These are phyloP conservation scores for Eilema griseolum DNA, from an alignment of 2,888 invertebrate genomes.

Conservation along the genomic window DNA sequence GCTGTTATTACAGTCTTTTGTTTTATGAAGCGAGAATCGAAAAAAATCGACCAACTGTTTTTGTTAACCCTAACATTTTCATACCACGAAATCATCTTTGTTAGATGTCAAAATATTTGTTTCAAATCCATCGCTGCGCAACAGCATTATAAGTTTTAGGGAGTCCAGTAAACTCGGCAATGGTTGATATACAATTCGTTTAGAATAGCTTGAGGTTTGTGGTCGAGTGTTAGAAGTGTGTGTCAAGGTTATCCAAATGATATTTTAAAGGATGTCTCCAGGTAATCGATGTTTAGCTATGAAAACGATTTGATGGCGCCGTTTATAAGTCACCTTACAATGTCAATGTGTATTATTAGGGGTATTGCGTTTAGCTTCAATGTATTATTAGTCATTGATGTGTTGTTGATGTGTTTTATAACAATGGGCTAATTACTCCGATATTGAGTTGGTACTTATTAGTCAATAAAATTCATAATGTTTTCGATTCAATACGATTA, in stretches of 20 bases:
- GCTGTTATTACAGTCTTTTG: slow-evolving; percentile 72
- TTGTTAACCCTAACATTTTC: slow-evolving; percentile 44
- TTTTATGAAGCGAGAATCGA: slow-evolving; percentile 50
- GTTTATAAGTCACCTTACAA: slow-evolving; percentile 36
- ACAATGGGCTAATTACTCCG: not conserved
- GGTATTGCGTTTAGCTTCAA: slow-evolving; percentile 7
- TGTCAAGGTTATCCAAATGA: slow-evolving; percentile 54
- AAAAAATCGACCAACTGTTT: slow-evolving; percentile 50
- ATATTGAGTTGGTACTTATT: not conserved
- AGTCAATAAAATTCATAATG: not conserved
- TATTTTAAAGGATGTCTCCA: slow-evolving; percentile 59
- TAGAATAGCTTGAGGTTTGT: not conserved
- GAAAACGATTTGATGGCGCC: slow-evolving; percentile 43
- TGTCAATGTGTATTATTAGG: slow-evolving; percentile 31
- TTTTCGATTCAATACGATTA: not conserved
- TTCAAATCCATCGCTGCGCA: slow-evolving; percentile 20
- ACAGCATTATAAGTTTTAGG: not conserved
- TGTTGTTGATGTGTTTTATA: not conserved
- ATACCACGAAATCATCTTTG: slow-evolving; percentile 6
- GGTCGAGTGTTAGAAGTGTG: slow-evolving; percentile 9
- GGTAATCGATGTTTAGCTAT: slow-evolving; percentile 46
- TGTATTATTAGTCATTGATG: slow-evolving; percentile 10
- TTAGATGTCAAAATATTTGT: accelerated
- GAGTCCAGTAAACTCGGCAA: slow-evolving; percentile 8
- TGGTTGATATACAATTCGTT: not conserved